Base-by-base conservation (phyloP, 2,888 invertebrate genomes). In the Zhuqinia jingwanae region DNA sequence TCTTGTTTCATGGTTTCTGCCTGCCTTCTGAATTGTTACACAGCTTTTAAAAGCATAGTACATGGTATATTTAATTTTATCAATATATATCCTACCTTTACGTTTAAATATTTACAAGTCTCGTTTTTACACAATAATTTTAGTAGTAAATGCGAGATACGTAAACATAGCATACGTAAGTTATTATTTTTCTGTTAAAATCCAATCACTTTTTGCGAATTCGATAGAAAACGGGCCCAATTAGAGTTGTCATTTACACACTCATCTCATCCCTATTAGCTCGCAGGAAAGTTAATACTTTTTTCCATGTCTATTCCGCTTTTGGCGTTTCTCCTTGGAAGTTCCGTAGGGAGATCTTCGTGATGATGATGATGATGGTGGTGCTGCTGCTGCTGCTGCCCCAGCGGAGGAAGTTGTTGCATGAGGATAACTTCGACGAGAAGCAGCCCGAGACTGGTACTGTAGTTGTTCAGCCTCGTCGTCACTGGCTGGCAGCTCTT, bases 401-500 rank as follows among this genome's bases (percentile, higher is more conserved):
- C 78, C 79, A n/a, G 85, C 45, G 63, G 88, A 75, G 65, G 75
- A 42, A 20, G 73, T 22, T 45, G 82, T 13, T 60, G 79, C 73
- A 47, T 70, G 73, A 25, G 75, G 77, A 47, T 75, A 75, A 53
- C 63, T 63, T 8, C 84, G 60, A 25, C 77, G 65, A 20, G 63
- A n/a, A 10, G 47, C 22, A 13, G 70, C 10, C 17, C 79, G 63
- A 47, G 87, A 27, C 8, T 63, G 79, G 10, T 76, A 53, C n/a
- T 56, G 73, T 8, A 68, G 6, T 17, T 25, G 60, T n/a, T 85
- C 81, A 27, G 87, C 88, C 85, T 91, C 90, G 47, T 88, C 87
- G 76, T 91, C 90, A 84, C 90, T 90, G 22, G 87, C 78, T n/a
- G 90, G 90, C 25, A 90, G 87, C 84, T 90, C 90, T 86, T 91